Evolutionary conservation across 2,888 invertebrate genomes (phyloP), one percentile per base, ranked within the genome.

Genomic region (Pandemis cinnamomeana): DNA sequence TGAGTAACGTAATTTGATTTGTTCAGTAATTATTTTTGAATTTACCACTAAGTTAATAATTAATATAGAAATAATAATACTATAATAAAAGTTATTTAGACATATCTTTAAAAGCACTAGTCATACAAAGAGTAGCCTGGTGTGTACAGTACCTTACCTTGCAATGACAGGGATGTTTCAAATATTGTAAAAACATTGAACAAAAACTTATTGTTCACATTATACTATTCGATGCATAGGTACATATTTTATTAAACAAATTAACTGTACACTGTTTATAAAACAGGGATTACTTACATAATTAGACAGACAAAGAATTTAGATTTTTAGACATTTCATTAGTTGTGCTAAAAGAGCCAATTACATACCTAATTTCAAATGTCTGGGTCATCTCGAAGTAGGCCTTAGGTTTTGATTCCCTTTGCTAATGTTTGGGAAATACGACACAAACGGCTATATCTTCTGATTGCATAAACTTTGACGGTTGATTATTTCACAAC

Each of bases 41-140:
- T 7, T 51, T n/a, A 51, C 7, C 51, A 15, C 7, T 5, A 6
- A 48, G 11, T 55, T 20, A 58, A 27, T 58, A 11, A 58, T 5
- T 58, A 58, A 58, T 27, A 8, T 62, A 41, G 42, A 11, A 20
- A n/a, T 55, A 55, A 15, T 55, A 20, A 20, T 58, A 58, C 27
- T 58, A 27, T 58, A 62, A 62, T 62, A 62, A 42, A 62, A 51
- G 48, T 64, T 68, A 58, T 58, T 71, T 67, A 72, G 72, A 64
- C 53, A 71, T 71, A 72, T 87, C 86, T 87, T 83, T 84, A 85
- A 86, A 84, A 83, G 84, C 85, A 88, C 90, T 91, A 91, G 91
- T 91, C 91, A 89, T 80, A 88, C n/a, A 62, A 81, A 67, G 78
- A 78, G 80, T 86, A 84, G 85, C 83, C 79, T 77, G 80, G 84